These are phyloP conservation scores for Distichodus sexfasciatus DNA, from an alignment of 2,797 vertebrate species.

Conservation along the genomic window DNA sequence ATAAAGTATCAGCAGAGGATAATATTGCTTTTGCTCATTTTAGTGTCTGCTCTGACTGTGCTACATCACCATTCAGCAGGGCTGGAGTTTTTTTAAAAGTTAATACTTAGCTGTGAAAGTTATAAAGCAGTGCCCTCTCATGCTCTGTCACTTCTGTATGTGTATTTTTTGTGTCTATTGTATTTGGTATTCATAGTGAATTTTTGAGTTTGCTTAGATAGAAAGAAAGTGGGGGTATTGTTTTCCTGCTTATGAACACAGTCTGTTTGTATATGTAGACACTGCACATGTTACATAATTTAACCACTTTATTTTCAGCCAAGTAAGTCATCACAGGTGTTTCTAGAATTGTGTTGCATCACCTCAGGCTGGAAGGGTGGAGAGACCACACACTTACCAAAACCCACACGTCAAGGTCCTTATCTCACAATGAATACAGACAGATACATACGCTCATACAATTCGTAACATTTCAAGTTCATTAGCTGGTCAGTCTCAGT, in stretches of 20 bases:
- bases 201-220: too few species aligned
- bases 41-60: background rate
- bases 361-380: background rate
- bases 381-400: background rate
- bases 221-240: too few species aligned
- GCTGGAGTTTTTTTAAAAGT: background rate
- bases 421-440: background rate
- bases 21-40: constrained; percentile 10
- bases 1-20: constrained; percentile 18
- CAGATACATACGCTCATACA: background rate
- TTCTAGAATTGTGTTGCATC: background rate
- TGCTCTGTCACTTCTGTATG: too few species aligned
- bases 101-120: background rate
- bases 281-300: background rate
- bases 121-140: background rate
- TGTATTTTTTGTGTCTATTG: too few species aligned
- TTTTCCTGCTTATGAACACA: too few species aligned
- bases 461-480: background rate
- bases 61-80: constrained; percentile 8
- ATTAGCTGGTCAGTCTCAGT: too few species aligned
- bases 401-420: background rate
- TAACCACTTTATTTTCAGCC: background rate
- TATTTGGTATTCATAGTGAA: too few species aligned
- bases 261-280: background rate
- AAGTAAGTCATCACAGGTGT: background rate